Percentiles rank a stretch among this genome's conserved stretches.
Conservation (phyloP, 2,888 invertebrate genomes). For the Nasonia oneida region DNA sequence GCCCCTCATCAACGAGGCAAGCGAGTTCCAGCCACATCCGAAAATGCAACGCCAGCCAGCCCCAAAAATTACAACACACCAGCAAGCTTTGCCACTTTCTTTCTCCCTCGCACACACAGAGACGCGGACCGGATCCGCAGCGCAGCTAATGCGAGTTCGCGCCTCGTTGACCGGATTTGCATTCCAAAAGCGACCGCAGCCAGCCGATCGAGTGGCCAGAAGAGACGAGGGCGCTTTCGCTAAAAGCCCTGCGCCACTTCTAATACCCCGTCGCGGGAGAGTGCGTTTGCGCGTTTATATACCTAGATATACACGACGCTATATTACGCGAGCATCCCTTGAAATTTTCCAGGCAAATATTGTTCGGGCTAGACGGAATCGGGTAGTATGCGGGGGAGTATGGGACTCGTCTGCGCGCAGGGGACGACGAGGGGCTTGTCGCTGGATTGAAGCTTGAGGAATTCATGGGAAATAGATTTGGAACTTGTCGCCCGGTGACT, state of each 20-base stretch:
- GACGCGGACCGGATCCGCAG: background rate
- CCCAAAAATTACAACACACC: background rate
- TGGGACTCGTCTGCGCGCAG: background rate
- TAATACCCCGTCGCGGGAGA: background rate
- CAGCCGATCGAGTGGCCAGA: background rate
- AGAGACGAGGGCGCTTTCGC: background rate
- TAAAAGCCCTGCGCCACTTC: background rate
- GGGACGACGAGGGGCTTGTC: background rate
- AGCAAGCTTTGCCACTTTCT: too few species aligned
- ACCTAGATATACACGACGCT: background rate
- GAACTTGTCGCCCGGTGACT: background rate
- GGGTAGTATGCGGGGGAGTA: background rate
- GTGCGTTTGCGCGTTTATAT: background rate
- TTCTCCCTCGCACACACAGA: too few species aligned
- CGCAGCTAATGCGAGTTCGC: conserved; percentile 28
- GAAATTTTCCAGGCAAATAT: conserved; percentile 33
- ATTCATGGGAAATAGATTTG: conserved; percentile 19
- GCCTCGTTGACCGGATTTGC: conserved; percentile 45
- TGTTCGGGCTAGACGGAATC: background rate
- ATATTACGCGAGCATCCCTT: background rate
- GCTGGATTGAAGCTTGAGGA: background rate
- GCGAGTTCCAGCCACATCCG: background rate
- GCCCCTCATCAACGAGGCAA: background rate
- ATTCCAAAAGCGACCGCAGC: conserved; percentile 41
- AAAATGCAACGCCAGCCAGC: background rate